These are phyloP conservation scores for Cerastoderma edule DNA, from an alignment of 2,888 invertebrate genomes.

Conservation along the genomic window DNA sequence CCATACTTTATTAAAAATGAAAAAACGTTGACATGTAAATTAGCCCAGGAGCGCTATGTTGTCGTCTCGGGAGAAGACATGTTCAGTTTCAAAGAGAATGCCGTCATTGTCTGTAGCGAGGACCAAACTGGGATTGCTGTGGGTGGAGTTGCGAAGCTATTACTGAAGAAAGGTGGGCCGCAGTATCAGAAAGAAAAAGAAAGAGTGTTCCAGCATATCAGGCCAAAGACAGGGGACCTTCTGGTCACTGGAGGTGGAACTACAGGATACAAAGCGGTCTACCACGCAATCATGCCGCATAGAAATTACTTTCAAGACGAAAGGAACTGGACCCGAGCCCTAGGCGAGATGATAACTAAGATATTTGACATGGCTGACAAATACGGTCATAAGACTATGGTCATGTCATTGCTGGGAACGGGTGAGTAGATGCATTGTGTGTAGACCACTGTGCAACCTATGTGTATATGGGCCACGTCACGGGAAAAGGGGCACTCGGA, in stretches of 20 bases:
- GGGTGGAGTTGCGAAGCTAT: slow-evolving; percentile 28
- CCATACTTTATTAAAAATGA: slow-evolving; percentile 1
- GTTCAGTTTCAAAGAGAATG: neutral
- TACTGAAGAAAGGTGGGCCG: slow-evolving; percentile 16
- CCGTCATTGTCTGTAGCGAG: slow-evolving; percentile 43
- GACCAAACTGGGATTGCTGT: slow-evolving; percentile 16
- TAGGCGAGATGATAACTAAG: neutral
- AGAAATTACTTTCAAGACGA: neutral
- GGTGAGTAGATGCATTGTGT: neutral
- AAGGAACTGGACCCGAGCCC: neutral
- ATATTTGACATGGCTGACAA: neutral
- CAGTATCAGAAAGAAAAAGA: slow-evolving; percentile 21
- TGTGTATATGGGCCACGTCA: no score
- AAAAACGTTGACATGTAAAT: neutral
- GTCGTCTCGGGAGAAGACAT: neutral
- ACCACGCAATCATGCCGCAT: slow-evolving; percentile 24
- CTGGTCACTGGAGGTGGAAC: slow-evolving; percentile 24
- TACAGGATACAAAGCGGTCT: slow-evolving; percentile 6
- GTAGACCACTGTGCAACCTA: neutral
- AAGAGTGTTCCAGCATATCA: neutral
- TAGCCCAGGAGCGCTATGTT: neutral
- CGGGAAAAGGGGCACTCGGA: no score
- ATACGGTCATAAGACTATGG: neutral
- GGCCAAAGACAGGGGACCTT: slow-evolving; percentile 18
- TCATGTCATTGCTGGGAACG: slow-evolving; percentile 10